Evolutionary conservation across 2,113 vertebrate genomes (phyloP).

Genomic region (Sturnus vulgaris): DNA sequence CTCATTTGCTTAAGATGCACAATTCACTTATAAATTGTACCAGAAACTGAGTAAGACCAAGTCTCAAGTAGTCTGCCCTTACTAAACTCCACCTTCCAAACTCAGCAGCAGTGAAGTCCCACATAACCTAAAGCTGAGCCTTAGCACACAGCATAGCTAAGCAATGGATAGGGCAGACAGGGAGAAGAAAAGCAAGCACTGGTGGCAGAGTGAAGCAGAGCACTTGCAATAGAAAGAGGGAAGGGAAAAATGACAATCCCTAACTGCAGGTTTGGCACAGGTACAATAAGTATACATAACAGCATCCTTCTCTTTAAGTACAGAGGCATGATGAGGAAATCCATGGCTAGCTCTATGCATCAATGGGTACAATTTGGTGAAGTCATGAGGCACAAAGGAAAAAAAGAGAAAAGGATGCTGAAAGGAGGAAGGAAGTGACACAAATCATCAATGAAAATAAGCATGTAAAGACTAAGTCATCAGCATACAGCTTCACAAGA

Average conservation of each 20-base stretch:
- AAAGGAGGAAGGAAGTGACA: background rate
- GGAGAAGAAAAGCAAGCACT: background rate
- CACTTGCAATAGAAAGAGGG: background rate
- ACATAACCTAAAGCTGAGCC: background rate
- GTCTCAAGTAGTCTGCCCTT: background rate
- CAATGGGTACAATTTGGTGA: background rate
- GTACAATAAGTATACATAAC: background rate
- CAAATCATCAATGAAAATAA: background rate
- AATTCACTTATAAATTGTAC: background rate
- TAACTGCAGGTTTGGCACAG: background rate
- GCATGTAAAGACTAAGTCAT: background rate
- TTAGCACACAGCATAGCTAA: background rate
- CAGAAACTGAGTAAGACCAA: background rate
- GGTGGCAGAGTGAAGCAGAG: background rate
- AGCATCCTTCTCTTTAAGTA: background rate
- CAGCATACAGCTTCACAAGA: background rate
- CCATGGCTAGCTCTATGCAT: background rate
- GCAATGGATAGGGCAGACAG: fast-evolving
- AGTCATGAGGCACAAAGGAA: background rate
- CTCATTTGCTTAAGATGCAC: background rate
- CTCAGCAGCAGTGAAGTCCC: background rate
- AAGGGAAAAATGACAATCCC: background rate
- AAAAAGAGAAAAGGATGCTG: background rate
- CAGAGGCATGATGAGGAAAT: background rate
- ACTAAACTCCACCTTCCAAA: background rate